Evolutionary conservation across 2,797 vertebrate genomes (phyloP).

Genomic region (Anguilla anguilla): DNA sequence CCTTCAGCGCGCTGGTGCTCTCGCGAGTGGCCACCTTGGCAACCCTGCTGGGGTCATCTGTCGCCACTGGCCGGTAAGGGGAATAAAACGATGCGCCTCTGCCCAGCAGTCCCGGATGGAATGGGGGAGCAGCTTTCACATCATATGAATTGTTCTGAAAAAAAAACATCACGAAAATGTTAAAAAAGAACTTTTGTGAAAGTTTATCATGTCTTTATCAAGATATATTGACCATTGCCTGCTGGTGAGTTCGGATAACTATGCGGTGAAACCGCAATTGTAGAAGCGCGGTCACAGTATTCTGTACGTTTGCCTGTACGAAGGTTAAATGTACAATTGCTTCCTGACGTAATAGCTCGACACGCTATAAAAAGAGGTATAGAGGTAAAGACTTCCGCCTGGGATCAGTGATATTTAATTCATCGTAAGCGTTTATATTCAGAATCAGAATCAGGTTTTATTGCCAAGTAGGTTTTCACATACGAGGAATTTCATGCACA

Average conservation of each 20-base stretch:
- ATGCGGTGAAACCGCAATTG: not conserved
- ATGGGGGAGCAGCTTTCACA: constrained; percentile 69
- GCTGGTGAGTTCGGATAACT: not conserved
- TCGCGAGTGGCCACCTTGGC: constrained; percentile 77
- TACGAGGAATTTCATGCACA: too few relatives aligned
- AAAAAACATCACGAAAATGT: not conserved
- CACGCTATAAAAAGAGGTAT: too few relatives aligned
- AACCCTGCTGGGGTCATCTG: constrained; percentile 69
- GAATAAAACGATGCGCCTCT: constrained; percentile 69
- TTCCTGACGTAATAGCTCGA: too few relatives aligned
- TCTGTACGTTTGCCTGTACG: too few relatives aligned
- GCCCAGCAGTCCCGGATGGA: constrained; percentile 70
- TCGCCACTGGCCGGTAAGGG: constrained; percentile 62
- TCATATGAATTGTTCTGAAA: constrained; percentile 70
- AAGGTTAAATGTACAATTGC: too few relatives aligned
- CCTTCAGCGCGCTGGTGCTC: constrained; percentile 79
- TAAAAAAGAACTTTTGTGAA: not conserved
- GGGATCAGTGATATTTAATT: too few relatives aligned
- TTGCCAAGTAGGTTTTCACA: too few relatives aligned
- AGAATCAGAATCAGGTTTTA: too few relatives aligned
- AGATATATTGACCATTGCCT: not conserved
- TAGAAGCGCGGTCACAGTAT: too few relatives aligned
- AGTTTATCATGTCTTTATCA: not conserved
- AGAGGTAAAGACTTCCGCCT: too few relatives aligned
- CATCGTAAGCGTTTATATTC: too few relatives aligned